Evolutionary conservation across 2,888 invertebrate species (phyloP), one percentile per base, ranked within the genome.

Genomic region (Drosophila kambysellisi): DNA sequence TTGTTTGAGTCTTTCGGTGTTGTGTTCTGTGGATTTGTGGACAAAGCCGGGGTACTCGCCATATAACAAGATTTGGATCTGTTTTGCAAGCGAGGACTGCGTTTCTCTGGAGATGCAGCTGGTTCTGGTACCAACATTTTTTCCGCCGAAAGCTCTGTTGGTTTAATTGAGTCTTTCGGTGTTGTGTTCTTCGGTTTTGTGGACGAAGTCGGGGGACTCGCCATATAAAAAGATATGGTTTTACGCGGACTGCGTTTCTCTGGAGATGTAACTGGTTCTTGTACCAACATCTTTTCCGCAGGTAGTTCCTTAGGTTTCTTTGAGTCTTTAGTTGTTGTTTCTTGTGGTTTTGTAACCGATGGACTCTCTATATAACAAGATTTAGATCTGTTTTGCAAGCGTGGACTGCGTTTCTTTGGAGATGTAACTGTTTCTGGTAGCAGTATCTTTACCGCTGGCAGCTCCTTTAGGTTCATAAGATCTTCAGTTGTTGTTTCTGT

Each of bases 31-130:
- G 12, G 9, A 11, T 25, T 48, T 29, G 25, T 15, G 43, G 35
- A 4, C 25, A n/a, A 8, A 6, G 15, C 15, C 37, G 37, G 15
- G 2, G 51, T 39, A 7, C 46, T 20, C 6, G 63, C 63, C 6
- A 46, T 41, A 33, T 12, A 63, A 43, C 58, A 62, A 9, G 76
- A 73, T 25, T 53, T 63, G 7, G 77, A 52, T n/a, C 72, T 73
- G 50, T 46, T 71, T 9, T n/a, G 53, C 3, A 76, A n/a, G 3
- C 68, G 66, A 3, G 46, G 20, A 20, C 48, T 67, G 61, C 25
- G 12, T 33, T 54, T 48, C 29, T 62, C 20, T 12, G 12, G 12
- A 8, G 46, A n/a, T 15, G 37, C 8, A 25, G 4, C 17, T 3
- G 12, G 2, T 6, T 20, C 41, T 25, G 41, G 37, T 33, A n/a